Evolutionary conservation across 2,888 invertebrate genomes (phyloP).

Genomic region (Stenurella melanura): DNA sequence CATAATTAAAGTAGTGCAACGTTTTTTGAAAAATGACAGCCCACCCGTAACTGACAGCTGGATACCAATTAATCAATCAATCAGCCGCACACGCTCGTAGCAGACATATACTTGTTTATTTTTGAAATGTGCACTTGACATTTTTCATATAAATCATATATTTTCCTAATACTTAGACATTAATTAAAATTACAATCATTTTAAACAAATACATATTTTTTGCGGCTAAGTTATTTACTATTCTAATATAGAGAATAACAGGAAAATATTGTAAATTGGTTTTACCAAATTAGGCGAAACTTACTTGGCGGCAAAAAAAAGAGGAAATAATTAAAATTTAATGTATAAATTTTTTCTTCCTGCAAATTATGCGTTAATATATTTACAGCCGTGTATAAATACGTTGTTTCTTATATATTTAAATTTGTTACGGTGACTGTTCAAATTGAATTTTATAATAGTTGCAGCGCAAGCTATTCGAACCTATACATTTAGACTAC

Average conservation of each 20-base stretch:
- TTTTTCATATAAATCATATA: background rate
- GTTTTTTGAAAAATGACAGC: slow-evolving; percentile 19
- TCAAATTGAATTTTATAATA: background rate
- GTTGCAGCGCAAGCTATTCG: background rate
- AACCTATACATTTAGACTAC: no score
- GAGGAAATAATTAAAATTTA: slow-evolving; percentile 4
- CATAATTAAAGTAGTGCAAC: background rate
- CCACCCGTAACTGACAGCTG: slow-evolving; percentile 21
- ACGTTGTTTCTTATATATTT: background rate
- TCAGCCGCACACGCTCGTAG: slow-evolving; percentile 13
- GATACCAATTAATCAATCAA: slow-evolving; percentile 32
- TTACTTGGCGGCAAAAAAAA: background rate
- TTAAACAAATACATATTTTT: background rate
- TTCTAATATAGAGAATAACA: background rate
- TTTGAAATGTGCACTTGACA: slow-evolving; percentile 8
- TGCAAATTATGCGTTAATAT: slow-evolving; percentile 4
- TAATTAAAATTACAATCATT: background rate
- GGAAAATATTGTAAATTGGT: slow-evolving; percentile 7
- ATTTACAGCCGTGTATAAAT: background rate
- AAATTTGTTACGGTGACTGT: slow-evolving; percentile 1
- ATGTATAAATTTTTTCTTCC: slow-evolving; percentile 7
- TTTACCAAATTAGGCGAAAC: slow-evolving; percentile 1
- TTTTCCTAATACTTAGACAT: background rate
- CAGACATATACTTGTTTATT: slow-evolving; percentile 10
- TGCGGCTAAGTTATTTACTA: background rate